Percentiles rank a stretch among this genome's conserved stretches.
These are phyloP conservation scores for Heliopora coerulea DNA, from an alignment of 92 coral and sea anemone genomes.

Conservation along the genomic window DNA sequence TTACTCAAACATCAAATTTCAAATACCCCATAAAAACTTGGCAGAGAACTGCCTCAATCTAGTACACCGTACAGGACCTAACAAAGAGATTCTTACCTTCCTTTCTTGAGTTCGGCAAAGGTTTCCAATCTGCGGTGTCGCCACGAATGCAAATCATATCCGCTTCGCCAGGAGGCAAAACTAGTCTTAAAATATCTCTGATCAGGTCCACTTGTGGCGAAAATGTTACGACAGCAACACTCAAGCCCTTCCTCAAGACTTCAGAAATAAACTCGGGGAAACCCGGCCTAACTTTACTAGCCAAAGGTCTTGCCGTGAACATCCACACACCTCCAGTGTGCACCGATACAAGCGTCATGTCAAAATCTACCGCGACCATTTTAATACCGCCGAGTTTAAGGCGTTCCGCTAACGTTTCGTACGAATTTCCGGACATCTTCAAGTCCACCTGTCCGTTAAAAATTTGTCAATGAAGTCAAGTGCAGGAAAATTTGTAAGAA, in stretches of 20 bases:
- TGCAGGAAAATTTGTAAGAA: too few relatives aligned
- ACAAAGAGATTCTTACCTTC: conserved; percentile 68
- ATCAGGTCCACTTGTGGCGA: conserved; percentile 84
- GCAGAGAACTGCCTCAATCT: too few relatives aligned
- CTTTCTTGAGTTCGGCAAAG: conserved; percentile 64
- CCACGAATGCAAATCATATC: conserved; percentile 79
- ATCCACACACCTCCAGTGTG: conserved; percentile 93
- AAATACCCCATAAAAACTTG: too few relatives aligned
- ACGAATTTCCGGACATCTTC: conserved; percentile 38
- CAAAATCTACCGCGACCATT: conserved; percentile 92
- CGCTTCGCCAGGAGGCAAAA: conserved; percentile 70
- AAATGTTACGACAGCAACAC: conserved; percentile 87
- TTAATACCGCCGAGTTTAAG: conserved; percentile 67
- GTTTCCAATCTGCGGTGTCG: conserved; percentile 78
- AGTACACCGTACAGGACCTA: too few relatives aligned
- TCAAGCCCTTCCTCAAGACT: conserved; percentile 60
- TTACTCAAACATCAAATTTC: too few relatives aligned
- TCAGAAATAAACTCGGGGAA: conserved; percentile 73
- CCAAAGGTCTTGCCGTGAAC: conserved; percentile 77
- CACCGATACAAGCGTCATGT: conserved; percentile 77
- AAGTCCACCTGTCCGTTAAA: too few relatives aligned
- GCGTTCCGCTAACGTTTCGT: conserved; percentile 63
- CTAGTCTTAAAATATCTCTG: conserved; percentile 68
- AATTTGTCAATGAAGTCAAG: too few relatives aligned
- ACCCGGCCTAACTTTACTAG: conserved; percentile 81